Percentiles rank a stretch among this genome's conserved stretches.
Conservation (phyloP, 1,140 invertebrate genomes). For the Pinna nobilis region DNA sequence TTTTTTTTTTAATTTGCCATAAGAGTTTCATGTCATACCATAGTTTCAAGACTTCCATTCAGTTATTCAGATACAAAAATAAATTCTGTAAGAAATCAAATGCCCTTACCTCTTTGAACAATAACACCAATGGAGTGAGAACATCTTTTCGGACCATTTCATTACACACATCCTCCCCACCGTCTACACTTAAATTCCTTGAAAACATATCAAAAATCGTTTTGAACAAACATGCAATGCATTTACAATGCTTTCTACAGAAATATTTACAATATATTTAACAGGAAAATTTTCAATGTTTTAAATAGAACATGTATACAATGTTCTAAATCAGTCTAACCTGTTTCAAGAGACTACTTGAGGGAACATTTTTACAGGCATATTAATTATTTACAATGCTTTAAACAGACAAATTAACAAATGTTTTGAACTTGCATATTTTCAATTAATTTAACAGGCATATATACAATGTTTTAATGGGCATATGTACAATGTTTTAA, state of each 20-base stretch:
- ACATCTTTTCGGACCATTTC: slow-evolving; percentile 82
- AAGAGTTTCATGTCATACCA: not conserved
- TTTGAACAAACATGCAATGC: not conserved
- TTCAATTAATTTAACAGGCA: too few relatives aligned
- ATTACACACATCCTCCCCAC: slow-evolving; percentile 78
- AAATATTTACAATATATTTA: not conserved
- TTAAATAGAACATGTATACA: too few relatives aligned
- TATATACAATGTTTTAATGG: too few relatives aligned
- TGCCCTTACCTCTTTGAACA: slow-evolving; percentile 78
- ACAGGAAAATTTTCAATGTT: too few relatives aligned
- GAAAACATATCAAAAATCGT: not conserved
- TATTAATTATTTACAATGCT: too few relatives aligned
- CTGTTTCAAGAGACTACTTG: too few relatives aligned
- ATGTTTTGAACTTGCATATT: too few relatives aligned
- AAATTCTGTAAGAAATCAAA: not conserved
- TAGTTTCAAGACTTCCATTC: not conserved
- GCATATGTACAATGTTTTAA: too few relatives aligned
- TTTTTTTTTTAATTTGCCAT: too few relatives aligned
- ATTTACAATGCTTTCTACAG: not conserved
- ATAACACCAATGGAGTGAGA: slow-evolving; percentile 80
- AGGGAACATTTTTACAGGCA: too few relatives aligned
- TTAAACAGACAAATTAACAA: too few relatives aligned
- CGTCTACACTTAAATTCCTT: slow-evolving; percentile 80
- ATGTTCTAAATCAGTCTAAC: too few relatives aligned
- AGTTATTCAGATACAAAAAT: not conserved